phyloP scores from a whole-genome alignment of 2,113 vertebrate genomes.

The Syrrhaptes paradoxus region DNA sequence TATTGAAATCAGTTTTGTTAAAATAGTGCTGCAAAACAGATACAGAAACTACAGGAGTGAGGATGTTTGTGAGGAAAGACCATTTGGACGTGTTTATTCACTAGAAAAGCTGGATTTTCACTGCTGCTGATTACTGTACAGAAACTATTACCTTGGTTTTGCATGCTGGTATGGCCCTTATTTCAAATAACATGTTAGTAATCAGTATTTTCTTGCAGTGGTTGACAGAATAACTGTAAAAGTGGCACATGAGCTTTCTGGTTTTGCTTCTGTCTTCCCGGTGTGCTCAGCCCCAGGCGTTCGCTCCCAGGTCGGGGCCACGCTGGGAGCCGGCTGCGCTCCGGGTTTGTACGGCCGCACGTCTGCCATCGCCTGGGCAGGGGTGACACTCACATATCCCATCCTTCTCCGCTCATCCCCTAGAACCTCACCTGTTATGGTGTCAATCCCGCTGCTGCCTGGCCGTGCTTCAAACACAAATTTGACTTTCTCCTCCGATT shows the following conservation, averaged over 20 bases:
- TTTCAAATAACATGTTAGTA: not conserved
- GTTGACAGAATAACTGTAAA: not conserved
- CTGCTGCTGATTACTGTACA: not conserved
- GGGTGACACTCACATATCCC: not conserved
- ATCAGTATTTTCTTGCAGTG: not conserved
- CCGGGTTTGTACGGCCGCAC: rapidly evolving
- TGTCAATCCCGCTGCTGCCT: not conserved
- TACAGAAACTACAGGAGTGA: not conserved
- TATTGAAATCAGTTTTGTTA: not conserved
- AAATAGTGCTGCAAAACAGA: not conserved
- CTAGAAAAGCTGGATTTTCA: not conserved
- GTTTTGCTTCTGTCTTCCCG: not conserved
- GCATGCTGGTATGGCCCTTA: rapidly evolving
- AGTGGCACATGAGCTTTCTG: not conserved
- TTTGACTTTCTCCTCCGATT: not conserved
- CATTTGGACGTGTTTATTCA: not conserved
- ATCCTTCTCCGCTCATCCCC: not conserved
- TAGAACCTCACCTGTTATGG: not conserved
- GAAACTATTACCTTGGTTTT: not conserved
- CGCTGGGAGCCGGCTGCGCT: not conserved
- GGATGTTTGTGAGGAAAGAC: not conserved
- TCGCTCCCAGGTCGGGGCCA: too few species aligned
- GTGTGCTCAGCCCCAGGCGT: not conserved
- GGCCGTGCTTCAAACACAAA: not conserved
- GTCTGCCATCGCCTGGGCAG: not conserved